These are phyloP conservation scores for Heliconius hewitsoni DNA, from an alignment of 1,140 invertebrate species.

Conservation along the genomic window DNA sequence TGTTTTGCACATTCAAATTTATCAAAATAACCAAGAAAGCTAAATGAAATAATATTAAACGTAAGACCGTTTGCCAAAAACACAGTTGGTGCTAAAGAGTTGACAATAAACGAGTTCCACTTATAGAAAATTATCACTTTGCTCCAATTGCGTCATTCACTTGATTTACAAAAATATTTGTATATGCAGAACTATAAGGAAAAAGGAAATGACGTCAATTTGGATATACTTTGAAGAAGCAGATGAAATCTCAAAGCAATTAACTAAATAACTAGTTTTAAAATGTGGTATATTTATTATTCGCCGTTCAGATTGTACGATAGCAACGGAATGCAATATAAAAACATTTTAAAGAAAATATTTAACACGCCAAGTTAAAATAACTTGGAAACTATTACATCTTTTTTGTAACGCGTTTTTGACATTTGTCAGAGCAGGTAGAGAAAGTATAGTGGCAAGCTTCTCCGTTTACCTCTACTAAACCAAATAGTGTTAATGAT, in stretches of 20 bases:
- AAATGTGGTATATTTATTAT: neutral
- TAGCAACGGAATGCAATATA: neutral
- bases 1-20: neutral
- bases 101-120: conserved; percentile 29
- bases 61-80: conserved; percentile 26
- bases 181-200: conserved; percentile 6
- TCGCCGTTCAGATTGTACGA: neutral
- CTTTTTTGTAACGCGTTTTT: neutral
- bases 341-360: neutral
- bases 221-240: neutral
- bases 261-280: no score
- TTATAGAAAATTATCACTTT: conserved; percentile 34
- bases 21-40: conserved; percentile 10
- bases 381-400: neutral
- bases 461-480: neutral
- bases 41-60: conserved; percentile 22
- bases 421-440: neutral
- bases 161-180: neutral
- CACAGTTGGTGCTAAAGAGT: conserved; percentile 26
- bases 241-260: no score
- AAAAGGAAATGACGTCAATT: neutral
- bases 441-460: neutral
- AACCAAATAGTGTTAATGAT: neutral
- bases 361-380: neutral
- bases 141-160: conserved; percentile 27